Conservation (phyloP, 2,113 vertebrate genomes). For the Psilopogon haemacephalus region DNA sequence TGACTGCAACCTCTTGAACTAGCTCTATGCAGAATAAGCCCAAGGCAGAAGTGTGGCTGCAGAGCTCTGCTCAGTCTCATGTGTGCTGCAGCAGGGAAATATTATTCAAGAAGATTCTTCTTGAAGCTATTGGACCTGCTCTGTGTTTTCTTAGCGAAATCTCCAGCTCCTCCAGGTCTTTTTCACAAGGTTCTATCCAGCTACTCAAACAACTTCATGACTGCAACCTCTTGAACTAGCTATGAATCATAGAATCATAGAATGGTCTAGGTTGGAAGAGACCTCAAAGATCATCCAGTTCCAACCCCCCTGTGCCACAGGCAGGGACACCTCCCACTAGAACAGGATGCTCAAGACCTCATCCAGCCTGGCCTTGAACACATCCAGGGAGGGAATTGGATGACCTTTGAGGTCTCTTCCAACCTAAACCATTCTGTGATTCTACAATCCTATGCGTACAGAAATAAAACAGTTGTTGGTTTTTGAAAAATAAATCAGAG, state of each 20-base stretch:
- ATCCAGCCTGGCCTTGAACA: too few relatives aligned
- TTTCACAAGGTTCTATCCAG: background rate
- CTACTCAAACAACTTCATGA: background rate
- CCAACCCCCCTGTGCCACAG: too few relatives aligned
- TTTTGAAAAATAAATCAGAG: background rate
- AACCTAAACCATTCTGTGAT: too few relatives aligned
- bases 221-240: too few relatives aligned
- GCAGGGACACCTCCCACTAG: too few relatives aligned
- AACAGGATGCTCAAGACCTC: too few relatives aligned
- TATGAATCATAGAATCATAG: too few relatives aligned
- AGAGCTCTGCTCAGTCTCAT: background rate
- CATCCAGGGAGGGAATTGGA: too few relatives aligned
- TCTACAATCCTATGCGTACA: too few relatives aligned
- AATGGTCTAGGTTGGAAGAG: too few relatives aligned
- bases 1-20: background rate
- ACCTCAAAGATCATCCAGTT: too few relatives aligned
- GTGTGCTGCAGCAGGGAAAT: background rate
- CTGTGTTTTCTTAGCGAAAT: background rate
- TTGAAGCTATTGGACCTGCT: background rate
- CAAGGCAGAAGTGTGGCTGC: background rate
- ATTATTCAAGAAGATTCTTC: background rate
- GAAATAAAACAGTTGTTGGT: background rate
- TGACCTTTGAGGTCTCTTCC: too few relatives aligned
- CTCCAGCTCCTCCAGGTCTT: background rate
- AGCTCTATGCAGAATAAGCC: background rate